Base-by-base conservation (phyloP, 2,888 invertebrate species). In the Allygus modestus region DNA sequence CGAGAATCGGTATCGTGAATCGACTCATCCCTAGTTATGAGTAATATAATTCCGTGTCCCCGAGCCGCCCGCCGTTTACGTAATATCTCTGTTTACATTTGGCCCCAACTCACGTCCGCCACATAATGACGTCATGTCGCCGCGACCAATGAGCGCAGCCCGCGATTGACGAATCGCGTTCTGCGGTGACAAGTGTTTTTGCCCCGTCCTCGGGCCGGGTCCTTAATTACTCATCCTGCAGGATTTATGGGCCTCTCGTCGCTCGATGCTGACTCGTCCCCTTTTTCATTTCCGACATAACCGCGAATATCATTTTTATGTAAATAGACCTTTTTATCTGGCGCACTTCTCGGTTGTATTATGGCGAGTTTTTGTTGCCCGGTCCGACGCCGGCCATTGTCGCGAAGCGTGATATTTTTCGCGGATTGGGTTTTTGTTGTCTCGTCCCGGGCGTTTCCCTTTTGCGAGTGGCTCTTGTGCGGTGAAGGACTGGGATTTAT, bases 41-140 rank as follows among this genome's bases (percentile, higher is more conserved):
- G n/a, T n/a, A n/a, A n/a, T n/a, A n/a, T n/a, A n/a, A n/a, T n/a
- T n/a, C n/a, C n/a, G n/a, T n/a, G n/a, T n/a, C n/a, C n/a, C n/a
- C n/a, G n/a, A n/a, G n/a, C n/a, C 71, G 11, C 7, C 31, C 31
- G 37, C 33, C 31, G 82, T 43, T 73, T 71, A 73, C 83, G 83
- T 73, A 83, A 83, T 83, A 54, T 83, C 83, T 75, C 61, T 75
- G 83, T 83, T 75, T 54, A 75, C 83, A 83, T 83, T 83, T 37
- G 41, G 37, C 75, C 17, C 54, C 83, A 83, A 23, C 75, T 83
- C 83, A 83, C 83, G 83, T 83, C 73, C 58, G 46, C 43, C n/a
- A 73, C 83, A 51, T 26, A 41, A 37, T 46, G 71, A 28, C 83
- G 46, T 43, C 43, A 26, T 11, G 23, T 26, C 31, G 7, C 17